Conservation (phyloP, 2,888 invertebrate species). For the Caenorhabditis panamensis region DNA sequence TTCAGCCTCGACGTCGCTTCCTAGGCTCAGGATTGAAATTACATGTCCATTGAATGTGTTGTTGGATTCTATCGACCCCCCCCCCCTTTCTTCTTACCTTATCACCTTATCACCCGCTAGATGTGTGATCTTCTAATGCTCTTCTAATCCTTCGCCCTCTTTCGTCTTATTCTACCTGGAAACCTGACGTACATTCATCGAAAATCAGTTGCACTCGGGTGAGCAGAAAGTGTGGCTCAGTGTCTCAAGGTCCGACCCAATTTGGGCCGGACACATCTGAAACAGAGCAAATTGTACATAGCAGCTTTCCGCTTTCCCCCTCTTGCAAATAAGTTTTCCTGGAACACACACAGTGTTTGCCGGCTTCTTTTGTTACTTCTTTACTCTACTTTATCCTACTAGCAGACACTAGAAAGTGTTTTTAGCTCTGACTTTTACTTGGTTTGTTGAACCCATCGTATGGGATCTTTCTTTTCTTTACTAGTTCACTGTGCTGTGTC, state of each 20-base stretch:
- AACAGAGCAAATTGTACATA: neutral
- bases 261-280: neutral
- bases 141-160: neutral
- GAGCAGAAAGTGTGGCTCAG: neutral
- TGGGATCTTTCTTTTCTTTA: too few species aligned
- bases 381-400: too few species aligned
- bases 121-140: neutral
- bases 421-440: too few species aligned
- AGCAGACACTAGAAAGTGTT: too few species aligned
- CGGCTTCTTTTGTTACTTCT: too few species aligned
- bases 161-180: neutral
- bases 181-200: neutral
- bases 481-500: too few species aligned
- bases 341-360: too few species aligned
- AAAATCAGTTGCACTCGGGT: neutral
- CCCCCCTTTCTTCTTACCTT: neutral
- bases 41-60: neutral
- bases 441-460: too few species aligned
- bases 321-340: too few species aligned
- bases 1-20: neutral
- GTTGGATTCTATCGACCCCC: neutral
- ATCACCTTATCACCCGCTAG: neutral
- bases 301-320: neutral
- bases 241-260: too few species aligned
- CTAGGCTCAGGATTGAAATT: neutral